Conservation (phyloP, 2,113 vertebrate species). For the Peromyscus maniculatus region DNA sequence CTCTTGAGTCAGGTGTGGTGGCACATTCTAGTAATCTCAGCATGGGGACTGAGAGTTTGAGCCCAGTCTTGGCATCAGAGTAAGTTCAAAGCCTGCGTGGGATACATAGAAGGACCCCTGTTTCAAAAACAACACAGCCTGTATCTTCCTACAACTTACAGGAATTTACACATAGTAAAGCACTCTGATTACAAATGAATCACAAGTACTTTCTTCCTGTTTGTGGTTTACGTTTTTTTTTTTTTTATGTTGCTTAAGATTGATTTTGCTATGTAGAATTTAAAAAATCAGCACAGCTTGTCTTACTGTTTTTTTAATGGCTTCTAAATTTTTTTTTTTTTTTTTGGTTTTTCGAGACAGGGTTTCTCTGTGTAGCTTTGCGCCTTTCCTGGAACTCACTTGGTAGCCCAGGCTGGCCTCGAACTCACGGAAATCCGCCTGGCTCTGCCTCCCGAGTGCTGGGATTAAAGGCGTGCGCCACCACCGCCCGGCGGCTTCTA, state of each 20-base stretch:
- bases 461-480: no score
- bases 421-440: no score
- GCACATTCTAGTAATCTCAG: not conserved
- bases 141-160: constrained; percentile 1
- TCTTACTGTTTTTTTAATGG: not conserved
- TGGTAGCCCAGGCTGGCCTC: no score
- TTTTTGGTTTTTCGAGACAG: no score
- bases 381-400: no score
- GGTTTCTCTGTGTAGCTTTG: no score
- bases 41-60: not conserved
- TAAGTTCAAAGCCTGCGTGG: not conserved
- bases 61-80: not conserved
- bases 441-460: no score
- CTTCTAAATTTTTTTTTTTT: constrained; percentile 14
- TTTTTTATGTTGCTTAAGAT: constrained; percentile 7
- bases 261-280: constrained; percentile 16
- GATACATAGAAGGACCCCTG: not conserved
- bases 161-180: not conserved
- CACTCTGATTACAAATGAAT: not conserved
- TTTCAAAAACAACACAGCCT: not conserved
- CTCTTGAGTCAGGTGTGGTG: not conserved
- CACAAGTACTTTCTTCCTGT: constrained; percentile 34
- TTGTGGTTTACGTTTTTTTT: not conserved
- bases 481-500: no score
- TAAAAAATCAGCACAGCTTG: not conserved